phyloP scores from a whole-genome alignment of 2,113 vertebrate genomes.

The Excalfactoria chinensis region DNA sequence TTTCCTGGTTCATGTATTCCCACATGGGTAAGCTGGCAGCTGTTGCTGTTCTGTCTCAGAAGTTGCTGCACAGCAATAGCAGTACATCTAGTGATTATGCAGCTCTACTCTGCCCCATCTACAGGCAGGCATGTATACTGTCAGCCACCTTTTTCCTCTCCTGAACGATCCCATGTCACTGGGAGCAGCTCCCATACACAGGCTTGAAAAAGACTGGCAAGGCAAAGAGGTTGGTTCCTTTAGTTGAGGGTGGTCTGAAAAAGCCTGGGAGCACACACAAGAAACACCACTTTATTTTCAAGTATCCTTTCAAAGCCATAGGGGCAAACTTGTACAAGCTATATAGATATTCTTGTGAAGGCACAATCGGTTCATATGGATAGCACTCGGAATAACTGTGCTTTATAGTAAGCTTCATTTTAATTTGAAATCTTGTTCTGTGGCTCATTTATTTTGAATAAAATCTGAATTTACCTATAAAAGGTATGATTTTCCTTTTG shows the following conservation, averaged over 20 bases:
- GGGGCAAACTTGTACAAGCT: not conserved
- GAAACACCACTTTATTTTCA: not conserved
- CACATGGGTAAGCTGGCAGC: not conserved
- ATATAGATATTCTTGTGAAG: not conserved
- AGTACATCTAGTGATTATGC: rapidly evolving
- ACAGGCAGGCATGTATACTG: not conserved
- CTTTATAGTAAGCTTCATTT: not conserved
- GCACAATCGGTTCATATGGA: not conserved
- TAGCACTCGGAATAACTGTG: not conserved
- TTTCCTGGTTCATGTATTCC: not conserved
- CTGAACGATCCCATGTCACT: not conserved
- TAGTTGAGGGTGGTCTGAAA: not conserved
- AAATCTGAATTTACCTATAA: not conserved
- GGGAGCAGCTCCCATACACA: not conserved
- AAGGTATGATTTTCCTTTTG: not conserved
- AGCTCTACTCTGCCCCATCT: not conserved
- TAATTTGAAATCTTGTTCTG: not conserved
- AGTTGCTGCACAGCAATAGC: not conserved
- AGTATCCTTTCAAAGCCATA: not conserved
- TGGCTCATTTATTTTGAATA: not conserved
- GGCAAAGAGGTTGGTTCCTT: not conserved
- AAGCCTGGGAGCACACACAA: not conserved
- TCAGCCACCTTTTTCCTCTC: not conserved
- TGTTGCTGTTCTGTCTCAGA: not conserved
- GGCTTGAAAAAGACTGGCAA: not conserved